Conservation (phyloP, 2,888 invertebrate genomes). For the Thymelicus sylvestris region DNA sequence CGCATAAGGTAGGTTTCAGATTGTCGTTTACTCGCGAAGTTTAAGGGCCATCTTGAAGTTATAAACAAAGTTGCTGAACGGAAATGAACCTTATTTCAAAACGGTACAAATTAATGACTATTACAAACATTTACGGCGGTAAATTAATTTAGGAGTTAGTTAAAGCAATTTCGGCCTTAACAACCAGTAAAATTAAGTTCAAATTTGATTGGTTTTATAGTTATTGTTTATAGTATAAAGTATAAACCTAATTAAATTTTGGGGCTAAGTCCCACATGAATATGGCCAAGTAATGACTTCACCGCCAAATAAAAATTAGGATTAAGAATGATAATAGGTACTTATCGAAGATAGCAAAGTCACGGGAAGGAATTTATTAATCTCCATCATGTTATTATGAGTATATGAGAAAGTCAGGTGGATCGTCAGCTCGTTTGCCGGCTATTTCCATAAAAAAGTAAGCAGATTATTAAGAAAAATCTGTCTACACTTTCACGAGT, state of each 20-base stretch:
- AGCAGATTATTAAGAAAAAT: too few species aligned
- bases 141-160: neutral
- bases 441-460: too few species aligned
- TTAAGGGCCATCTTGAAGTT: neutral
- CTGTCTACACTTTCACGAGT: too few species aligned
- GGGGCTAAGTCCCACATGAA: too few species aligned
- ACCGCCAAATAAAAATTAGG: neutral
- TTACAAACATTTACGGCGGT: conserved; percentile 3
- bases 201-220: neutral
- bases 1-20: neutral
- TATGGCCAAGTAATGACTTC: too few species aligned
- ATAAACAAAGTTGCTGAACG: neutral
- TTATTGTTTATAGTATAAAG: neutral
- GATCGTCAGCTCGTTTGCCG: too few species aligned
- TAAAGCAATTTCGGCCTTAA: neutral
- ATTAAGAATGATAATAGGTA: neutral
- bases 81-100: neutral
- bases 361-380: too few species aligned
- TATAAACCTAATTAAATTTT: too few species aligned
- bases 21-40: neutral
- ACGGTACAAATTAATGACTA: conserved; percentile 5
- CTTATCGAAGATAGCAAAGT: too few species aligned
- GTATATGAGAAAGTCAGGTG: too few species aligned
- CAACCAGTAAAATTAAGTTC: neutral
- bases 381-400: too few species aligned